A percentile compares a stretch with the other conserved stretches of the same genome.
Conservation (phyloP, 2,797 vertebrate genomes). For the Aldrovandia affinis region DNA sequence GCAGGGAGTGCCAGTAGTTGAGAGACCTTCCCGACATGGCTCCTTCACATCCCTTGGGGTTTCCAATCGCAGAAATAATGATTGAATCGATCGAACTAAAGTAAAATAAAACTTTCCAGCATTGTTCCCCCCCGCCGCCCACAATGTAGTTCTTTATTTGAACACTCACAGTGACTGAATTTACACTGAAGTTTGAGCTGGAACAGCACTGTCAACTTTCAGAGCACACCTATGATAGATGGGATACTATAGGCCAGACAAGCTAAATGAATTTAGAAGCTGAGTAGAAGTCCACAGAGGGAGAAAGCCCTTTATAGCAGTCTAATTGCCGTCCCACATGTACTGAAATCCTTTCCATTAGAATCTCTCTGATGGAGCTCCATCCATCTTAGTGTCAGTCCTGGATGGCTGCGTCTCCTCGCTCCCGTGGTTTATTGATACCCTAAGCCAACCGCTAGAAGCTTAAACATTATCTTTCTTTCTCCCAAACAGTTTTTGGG, state of each 20-base stretch:
- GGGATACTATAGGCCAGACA: slow-evolving; percentile 61
- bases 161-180: background rate
- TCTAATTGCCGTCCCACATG: slow-evolving; percentile 74
- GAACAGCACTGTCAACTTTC: slow-evolving; percentile 1
- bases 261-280: slow-evolving; percentile 74
- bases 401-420: slow-evolving; percentile 66
- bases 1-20: background rate
- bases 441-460: slow-evolving; percentile 70
- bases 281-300: slow-evolving; percentile 61
- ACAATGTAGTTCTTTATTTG: background rate
- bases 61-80: background rate
- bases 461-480: slow-evolving; percentile 70
- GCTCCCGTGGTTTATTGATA: slow-evolving; percentile 75
- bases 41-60: background rate
- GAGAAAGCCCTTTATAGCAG: slow-evolving; percentile 71
- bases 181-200: background rate
- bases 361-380: slow-evolving; percentile 64
- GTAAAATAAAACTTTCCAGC: background rate
- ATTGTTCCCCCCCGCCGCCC: no score
- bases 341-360: slow-evolving; percentile 72
- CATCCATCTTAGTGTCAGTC: slow-evolving; percentile 76
- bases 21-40: no score
- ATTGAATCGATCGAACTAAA: background rate
- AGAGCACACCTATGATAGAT: slow-evolving; percentile 66
- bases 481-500: slow-evolving; percentile 74